Base-by-base conservation (phyloP, 2,797 vertebrate genomes). In the Smutsia gigantea region DNA sequence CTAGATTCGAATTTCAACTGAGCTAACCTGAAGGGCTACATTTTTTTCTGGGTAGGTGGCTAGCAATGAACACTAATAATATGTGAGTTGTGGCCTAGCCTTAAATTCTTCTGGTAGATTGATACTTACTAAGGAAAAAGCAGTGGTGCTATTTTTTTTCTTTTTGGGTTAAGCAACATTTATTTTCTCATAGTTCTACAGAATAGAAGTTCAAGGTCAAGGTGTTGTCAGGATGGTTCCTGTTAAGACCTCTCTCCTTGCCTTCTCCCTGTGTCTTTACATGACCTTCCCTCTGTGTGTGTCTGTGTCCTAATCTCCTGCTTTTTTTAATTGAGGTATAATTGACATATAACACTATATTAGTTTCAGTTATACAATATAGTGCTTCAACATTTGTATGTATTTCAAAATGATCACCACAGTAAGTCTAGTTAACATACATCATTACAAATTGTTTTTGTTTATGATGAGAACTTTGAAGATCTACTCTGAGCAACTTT, bases 1-100 rank as follows among this genome's bases (percentile, higher is more conserved):
- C 66, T 95, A 94, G 96, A 97, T 96, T 86, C 97, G 95, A 98
- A 98, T 98, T 98, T 97, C 95, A 98, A 97, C 90, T 93, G 81
- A 39, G 7, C 75, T 96, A 82, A 96, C 37, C 92, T 95, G 95
- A 98, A 97, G 83, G 59, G 66, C 57, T 95, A 88, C 90, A 96
- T 90, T 97, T 3, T 10, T 75, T 81, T 95, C 53, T 93, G 37
- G 61, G 97, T 96, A 95, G 87, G 90, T 96, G 95, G 94, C 49
- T 87, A 95, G 74, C 95, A 98, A 97, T 98, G 97, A 98, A 94
- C 81, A 96, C 68, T 96, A 96, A 97, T 97, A 96, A 96, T 92
- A 96, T 77, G 69, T 74, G 57, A 90, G 63, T 84, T 95, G 46
- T 81, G 63, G 31, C 86, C 92, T 90, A 82, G 46, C 93, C 78